phyloP scores from a whole-genome alignment of 2,113 vertebrate genomes.

The Epinephelus cyanopodus region DNA sequence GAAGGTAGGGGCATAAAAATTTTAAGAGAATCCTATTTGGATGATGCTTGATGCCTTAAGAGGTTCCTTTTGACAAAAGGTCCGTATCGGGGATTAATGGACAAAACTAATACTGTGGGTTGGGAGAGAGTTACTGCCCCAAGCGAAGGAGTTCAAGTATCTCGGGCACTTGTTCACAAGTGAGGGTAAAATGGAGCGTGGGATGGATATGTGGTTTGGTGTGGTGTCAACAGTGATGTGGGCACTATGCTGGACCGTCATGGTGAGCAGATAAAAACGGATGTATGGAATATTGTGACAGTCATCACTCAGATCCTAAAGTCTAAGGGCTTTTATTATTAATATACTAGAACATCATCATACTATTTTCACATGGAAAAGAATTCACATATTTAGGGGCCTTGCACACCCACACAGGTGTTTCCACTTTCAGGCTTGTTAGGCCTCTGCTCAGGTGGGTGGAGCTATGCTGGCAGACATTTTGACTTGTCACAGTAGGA shows the following conservation, averaged over 20 bases:
- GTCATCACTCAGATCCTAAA: background rate
- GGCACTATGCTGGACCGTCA: too few species aligned
- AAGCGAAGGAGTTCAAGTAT: too few species aligned
- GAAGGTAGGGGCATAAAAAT: conserved; percentile 79
- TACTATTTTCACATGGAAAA: background rate
- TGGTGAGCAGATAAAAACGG: too few species aligned
- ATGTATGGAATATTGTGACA: too few species aligned
- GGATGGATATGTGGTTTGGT: too few species aligned
- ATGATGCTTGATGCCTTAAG: background rate
- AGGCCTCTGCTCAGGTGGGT: background rate
- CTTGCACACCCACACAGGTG: background rate
- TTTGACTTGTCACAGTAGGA: too few species aligned
- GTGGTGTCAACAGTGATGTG: too few species aligned
- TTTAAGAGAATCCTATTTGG: background rate
- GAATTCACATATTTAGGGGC: background rate
- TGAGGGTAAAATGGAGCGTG: too few species aligned
- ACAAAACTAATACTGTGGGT: background rate
- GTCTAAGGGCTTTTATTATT: background rate
- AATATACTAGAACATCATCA: background rate
- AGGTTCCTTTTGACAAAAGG: background rate
- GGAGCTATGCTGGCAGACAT: background rate
- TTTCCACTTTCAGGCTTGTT: background rate
- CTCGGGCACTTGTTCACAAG: too few species aligned
- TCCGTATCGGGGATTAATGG: too few species aligned
- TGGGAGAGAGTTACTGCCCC: too few species aligned